Evolutionary conservation across 2,797 vertebrate species (phyloP).

Genomic region (Macropodus opercularis): DNA sequence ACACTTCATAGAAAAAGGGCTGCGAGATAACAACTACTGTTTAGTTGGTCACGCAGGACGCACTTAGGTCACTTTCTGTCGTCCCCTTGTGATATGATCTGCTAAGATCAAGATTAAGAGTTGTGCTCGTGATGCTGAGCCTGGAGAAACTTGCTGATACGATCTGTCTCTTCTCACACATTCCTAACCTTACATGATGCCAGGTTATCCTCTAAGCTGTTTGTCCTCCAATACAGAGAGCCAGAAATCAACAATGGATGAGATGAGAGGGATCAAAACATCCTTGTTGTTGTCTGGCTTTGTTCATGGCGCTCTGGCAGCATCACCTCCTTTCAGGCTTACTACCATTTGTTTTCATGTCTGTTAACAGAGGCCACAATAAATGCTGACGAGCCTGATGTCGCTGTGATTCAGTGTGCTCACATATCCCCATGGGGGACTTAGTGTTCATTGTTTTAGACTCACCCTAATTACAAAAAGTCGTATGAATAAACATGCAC

Average conservation of each 20-base stretch:
- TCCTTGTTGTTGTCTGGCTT: slow-evolving; percentile 26
- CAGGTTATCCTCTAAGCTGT: slow-evolving; percentile 60
- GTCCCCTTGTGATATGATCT: neutral
- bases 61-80: slow-evolving; percentile 3
- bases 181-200: slow-evolving; percentile 29
- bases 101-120: neutral
- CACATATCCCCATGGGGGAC: slow-evolving; percentile 20
- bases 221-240: slow-evolving; percentile 55
- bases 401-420: neutral
- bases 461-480: slow-evolving; percentile 1
- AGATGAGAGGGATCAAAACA: slow-evolving; percentile 48
- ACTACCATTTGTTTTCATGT: neutral
- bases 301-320: slow-evolving; percentile 8
- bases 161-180: slow-evolving; percentile 34
- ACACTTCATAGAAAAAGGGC: neutral
- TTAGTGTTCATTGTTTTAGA: neutral
- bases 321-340: slow-evolving; percentile 5
- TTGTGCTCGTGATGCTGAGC: neutral
- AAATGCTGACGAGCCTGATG: slow-evolving; percentile 3
- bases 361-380: slow-evolving; percentile 7
- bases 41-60: neutral
- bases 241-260: slow-evolving; percentile 52
- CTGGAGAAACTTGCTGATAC: slow-evolving; percentile 3
- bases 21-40: neutral
- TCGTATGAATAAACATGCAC: neutral